Percentiles rank a stretch among this genome's conserved stretches.
These are phyloP conservation scores for Eospalax fontanierii DNA, from an alignment of 2,797 vertebrate genomes.

Conservation along the genomic window DNA sequence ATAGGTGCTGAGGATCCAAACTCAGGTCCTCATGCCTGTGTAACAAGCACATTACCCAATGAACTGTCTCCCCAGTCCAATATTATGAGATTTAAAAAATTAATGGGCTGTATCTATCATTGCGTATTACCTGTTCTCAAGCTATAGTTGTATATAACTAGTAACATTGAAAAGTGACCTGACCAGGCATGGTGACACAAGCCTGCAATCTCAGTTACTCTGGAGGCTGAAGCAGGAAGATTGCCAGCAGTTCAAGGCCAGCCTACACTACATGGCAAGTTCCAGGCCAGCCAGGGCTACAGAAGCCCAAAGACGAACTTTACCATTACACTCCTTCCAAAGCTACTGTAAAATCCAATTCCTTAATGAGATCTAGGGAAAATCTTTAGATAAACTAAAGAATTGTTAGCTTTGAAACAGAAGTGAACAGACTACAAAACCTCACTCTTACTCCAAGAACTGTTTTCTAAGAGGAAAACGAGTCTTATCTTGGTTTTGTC, in stretches of 20 bases:
- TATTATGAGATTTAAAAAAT: neutral
- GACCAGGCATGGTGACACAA: neutral
- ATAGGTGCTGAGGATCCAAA: neutral
- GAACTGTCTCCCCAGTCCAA: neutral
- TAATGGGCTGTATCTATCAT: neutral
- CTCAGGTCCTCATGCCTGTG: neutral
- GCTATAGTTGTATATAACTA: neutral
- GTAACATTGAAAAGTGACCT: neutral
- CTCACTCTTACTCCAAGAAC: neutral
- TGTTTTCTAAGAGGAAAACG: neutral
- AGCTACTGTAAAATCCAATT: neutral
- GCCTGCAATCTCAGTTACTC: neutral
- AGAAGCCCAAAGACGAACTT: neutral
- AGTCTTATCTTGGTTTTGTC: conserved; percentile 13
- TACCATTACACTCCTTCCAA: neutral
- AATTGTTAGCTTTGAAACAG: neutral
- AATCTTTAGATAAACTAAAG: neutral
- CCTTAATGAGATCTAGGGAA: neutral
- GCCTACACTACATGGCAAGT: neutral
- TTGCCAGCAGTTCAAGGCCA: neutral
- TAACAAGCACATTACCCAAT: neutral
- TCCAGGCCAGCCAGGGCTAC: neutral
- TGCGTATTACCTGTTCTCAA: neutral
- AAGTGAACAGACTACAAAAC: neutral
- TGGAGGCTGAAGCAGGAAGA: neutral